Percentiles rank a stretch among this genome's conserved stretches.
Conservation (phyloP, 2,797 vertebrate species). For the Atherinosoma microstoma region DNA sequence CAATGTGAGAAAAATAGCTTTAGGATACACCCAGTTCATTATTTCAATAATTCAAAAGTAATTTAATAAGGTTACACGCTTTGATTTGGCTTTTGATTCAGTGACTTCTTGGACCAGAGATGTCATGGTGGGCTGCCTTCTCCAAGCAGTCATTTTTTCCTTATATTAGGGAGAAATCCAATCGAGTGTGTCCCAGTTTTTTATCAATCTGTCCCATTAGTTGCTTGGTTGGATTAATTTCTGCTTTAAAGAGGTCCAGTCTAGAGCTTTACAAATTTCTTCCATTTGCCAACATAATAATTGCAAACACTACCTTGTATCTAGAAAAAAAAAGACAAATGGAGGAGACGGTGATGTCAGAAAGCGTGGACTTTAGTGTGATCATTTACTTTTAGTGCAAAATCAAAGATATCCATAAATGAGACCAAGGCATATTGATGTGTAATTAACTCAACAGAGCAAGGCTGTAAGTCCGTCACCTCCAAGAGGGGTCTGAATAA, state of each 20-base stretch:
- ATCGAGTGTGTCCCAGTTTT: constrained; percentile 33
- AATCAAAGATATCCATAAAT: constrained; percentile 79
- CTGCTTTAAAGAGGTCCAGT: neutral
- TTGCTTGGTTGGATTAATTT: constrained; percentile 22
- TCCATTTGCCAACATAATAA: neutral
- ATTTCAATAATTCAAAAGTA: constrained; percentile 29
- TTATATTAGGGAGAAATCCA: constrained; percentile 20
- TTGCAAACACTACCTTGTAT: constrained; percentile 11
- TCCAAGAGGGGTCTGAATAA: constrained; percentile 43
- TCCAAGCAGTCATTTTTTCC: constrained; percentile 9
- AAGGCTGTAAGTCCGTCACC: constrained; percentile 53
- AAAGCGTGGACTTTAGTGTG: constrained; percentile 50
- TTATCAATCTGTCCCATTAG: constrained; percentile 30
- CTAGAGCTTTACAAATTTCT: neutral
- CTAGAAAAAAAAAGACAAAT: constrained; percentile 14
- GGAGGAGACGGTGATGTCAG: constrained; percentile 46
- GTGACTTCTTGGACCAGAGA: constrained; percentile 19
- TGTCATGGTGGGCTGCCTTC: constrained; percentile 18
- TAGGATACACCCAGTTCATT: constrained; percentile 33
- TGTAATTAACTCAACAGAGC: constrained; percentile 74
- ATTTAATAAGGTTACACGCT: constrained; percentile 29
- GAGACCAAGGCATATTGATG: constrained; percentile 69
- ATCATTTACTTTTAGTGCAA: constrained; percentile 71
- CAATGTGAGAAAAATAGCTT: constrained; percentile 8
- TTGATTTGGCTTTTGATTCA: constrained; percentile 32